Percentiles rank a stretch among this genome's conserved stretches.
Conservation (phyloP, 1,140 invertebrate genomes). For the Helicoverpa zea region DNA sequence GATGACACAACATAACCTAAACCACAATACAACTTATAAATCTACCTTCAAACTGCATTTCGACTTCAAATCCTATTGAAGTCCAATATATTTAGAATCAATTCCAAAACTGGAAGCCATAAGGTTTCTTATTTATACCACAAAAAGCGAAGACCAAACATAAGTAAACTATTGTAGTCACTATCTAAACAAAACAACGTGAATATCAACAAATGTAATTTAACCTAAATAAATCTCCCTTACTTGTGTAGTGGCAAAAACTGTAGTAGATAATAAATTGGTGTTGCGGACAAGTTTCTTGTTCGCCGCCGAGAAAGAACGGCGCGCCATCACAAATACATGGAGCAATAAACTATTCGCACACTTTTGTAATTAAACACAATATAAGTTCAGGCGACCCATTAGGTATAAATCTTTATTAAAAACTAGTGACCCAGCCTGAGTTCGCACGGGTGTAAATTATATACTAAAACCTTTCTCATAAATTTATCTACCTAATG, state of each 20-base stretch:
- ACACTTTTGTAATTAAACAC: not conserved
- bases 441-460: too few relatives aligned
- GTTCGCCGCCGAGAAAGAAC: conserved; percentile 8
- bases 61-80: too few relatives aligned
- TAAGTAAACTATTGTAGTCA: not conserved
- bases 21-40: too few relatives aligned
- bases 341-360: conserved; percentile 1
- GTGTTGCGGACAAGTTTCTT: conserved; percentile 34
- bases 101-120: too few relatives aligned
- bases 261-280: conserved; percentile 39
- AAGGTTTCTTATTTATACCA: too few relatives aligned
- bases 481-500: too few relatives aligned
- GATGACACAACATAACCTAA: too few relatives aligned
- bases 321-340: conserved; percentile 27
- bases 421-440: not conserved
- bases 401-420: not conserved
- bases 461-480: too few relatives aligned
- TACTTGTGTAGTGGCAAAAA: conserved; percentile 36
- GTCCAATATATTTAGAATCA: too few relatives aligned
- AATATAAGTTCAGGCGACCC: not conserved
- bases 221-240: conserved; percentile 38
- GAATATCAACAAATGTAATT: conserved; percentile 16
- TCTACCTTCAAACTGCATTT: too few relatives aligned
- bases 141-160: not conserved
- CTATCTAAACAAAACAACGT: conserved; percentile 22